Base-by-base conservation (phyloP, 2,113 vertebrate species). In the Australoheros scitulus region DNA sequence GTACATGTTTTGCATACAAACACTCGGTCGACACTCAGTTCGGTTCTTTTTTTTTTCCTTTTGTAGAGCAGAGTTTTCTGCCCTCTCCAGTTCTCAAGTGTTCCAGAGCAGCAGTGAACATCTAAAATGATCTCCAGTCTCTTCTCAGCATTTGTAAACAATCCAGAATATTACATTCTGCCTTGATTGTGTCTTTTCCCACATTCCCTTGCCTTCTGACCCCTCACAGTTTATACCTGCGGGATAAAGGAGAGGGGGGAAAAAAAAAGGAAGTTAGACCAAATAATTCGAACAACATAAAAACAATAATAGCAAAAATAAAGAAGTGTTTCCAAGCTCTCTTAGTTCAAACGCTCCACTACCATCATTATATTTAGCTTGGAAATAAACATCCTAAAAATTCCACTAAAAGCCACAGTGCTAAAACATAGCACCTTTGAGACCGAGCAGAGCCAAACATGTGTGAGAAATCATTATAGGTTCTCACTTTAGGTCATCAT, bases 81-180 rank as follows among this genome's bases (percentile, higher is more conserved):
- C 85, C 89, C 85, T 85, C 92, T 96, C 95, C 95, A 96, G 96
- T 97, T 96, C 96, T 96, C 96, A 96, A 96, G 96, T 95, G 96
- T 95, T 96, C 96, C 96, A 97, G 96, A 98, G 97, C 97, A 98
- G 98, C 97, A 97, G 94, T 95, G 96, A 96, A 95, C 95, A 94
- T 96, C 95, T 94, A 94, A 95, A 95, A 96, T 96, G 95, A 96
- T 96, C 96, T 92, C 91, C 96, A 95, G 96, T 97, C 96, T 96
- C 90, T 87, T 89, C 89, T 97, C 95, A 74, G 88, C 82, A 87
- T 93, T 95, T 98, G 98, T 99, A 99, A 99, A 99, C 98, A 98
- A 96, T 96, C 96, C 97, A 97, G 96, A 96, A 97, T 95, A 94
- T 90, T 72, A 76, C n/a, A 88, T 91, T 94, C 93, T 92, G 93